Conservation (phyloP, 2,113 vertebrate species). For the Lanius collurio region DNA sequence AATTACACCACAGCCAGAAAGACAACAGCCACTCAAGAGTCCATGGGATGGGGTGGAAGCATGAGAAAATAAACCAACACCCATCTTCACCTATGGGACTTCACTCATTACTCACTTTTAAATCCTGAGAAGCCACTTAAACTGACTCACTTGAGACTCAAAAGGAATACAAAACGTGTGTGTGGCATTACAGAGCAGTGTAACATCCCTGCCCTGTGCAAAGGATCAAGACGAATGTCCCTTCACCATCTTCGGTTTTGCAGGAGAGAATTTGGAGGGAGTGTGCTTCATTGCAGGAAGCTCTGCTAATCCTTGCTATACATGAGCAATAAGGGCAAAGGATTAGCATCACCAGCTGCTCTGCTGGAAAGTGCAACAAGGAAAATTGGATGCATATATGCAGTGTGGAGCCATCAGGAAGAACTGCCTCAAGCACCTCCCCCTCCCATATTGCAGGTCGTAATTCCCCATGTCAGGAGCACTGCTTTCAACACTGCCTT, state of each 20-base stretch:
- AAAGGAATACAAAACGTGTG: neutral
- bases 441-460: neutral
- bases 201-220: neutral
- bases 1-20: neutral
- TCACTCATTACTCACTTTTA: neutral
- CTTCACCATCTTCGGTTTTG: neutral
- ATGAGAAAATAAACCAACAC: neutral
- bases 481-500: neutral
- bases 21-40: neutral
- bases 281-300: neutral
- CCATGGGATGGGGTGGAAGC: neutral
- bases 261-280: neutral
- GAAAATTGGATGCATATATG: conserved; percentile 45
- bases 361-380: neutral
- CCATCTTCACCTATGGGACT: neutral
- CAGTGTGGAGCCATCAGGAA: conserved; percentile 37
- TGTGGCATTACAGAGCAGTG: neutral
- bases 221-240: neutral
- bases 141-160: neutral
- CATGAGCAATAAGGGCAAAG: neutral
- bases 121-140: neutral
- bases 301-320: conserved; percentile 8
- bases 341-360: conserved; percentile 42
- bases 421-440: neutral
- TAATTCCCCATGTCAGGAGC: neutral